Percentiles rank a stretch among this genome's conserved stretches.
These are phyloP conservation scores for Sylvia atricapilla DNA, from an alignment of 2,113 vertebrate species.

Conservation along the genomic window DNA sequence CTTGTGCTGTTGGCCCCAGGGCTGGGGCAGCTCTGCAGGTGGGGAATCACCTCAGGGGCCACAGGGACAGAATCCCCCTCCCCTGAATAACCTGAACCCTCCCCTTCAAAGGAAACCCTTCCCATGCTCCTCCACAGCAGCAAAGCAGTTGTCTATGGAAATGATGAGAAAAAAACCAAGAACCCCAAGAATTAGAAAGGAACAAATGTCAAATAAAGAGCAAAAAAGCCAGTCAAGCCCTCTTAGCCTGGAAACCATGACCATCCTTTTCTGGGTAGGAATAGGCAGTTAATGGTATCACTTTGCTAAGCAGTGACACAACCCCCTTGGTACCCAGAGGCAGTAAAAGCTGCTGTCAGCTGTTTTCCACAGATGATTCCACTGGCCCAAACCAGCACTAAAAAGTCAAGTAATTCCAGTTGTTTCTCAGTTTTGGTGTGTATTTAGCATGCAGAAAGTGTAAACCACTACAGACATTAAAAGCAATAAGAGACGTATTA, in stretches of 20 bases:
- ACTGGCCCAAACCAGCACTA: background rate
- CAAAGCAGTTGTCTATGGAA: background rate
- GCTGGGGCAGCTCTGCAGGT: background rate
- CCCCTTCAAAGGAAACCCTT: background rate
- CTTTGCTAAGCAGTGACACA: background rate
- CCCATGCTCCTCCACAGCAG: background rate
- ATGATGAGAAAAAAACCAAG: rapidly evolving
- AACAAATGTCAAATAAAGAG: background rate
- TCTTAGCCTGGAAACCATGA: rapidly evolving
- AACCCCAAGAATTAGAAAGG: background rate
- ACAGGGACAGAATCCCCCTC: background rate
- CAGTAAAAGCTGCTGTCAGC: rapidly evolving
- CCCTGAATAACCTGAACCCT: background rate
- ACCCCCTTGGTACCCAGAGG: rapidly evolving
- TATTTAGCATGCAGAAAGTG: background rate
- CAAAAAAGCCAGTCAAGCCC: background rate
- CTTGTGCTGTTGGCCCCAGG: background rate
- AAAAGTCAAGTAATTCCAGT: background rate
- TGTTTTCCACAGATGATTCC: background rate
- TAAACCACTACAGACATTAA: background rate
- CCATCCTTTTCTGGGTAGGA: background rate
- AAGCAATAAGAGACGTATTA: background rate
- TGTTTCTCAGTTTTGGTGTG: background rate
- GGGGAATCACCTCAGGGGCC: background rate
- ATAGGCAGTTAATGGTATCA: rapidly evolving